phyloP scores from a whole-genome alignment of 2,113 vertebrate species.

The Megatriorchis doriae region DNA sequence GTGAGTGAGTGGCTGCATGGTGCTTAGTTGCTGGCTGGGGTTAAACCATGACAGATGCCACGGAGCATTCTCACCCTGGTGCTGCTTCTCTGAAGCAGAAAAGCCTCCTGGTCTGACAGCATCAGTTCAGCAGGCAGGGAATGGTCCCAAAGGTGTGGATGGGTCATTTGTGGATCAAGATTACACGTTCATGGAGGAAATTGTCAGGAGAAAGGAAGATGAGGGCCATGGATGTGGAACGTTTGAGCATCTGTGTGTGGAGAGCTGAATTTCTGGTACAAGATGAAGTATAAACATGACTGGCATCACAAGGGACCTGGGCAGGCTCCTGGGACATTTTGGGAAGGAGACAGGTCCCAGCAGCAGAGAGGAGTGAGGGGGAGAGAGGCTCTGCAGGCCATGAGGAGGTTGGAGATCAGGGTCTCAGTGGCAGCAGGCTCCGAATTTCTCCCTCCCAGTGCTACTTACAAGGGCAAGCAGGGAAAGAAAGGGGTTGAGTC shows the following conservation, averaged over 20 bases:
- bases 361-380: neutral
- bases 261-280: neutral
- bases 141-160: neutral
- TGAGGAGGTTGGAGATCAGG: neutral
- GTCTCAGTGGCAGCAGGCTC: neutral
- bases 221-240: neutral
- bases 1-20: no score
- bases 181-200: neutral
- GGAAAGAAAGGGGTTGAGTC: neutral
- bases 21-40: no score
- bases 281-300: neutral
- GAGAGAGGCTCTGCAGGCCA: neutral
- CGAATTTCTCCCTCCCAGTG: neutral
- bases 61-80: no score
- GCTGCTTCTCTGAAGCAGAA: neutral
- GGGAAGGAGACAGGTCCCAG: neutral
- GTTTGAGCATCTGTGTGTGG: neutral
- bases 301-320: neutral
- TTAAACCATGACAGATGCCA: no score
- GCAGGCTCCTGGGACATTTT: neutral
- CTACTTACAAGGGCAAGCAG: neutral
- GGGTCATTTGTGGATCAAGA: neutral
- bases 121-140: neutral
- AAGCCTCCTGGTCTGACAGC: neutral
- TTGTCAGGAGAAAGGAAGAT: neutral